A percentile compares a stretch with the other conserved stretches of the same genome.
These are phyloP conservation scores for Zelostemma sp. DNA, from an alignment of 1,140 invertebrate species.

Conservation along the genomic window DNA sequence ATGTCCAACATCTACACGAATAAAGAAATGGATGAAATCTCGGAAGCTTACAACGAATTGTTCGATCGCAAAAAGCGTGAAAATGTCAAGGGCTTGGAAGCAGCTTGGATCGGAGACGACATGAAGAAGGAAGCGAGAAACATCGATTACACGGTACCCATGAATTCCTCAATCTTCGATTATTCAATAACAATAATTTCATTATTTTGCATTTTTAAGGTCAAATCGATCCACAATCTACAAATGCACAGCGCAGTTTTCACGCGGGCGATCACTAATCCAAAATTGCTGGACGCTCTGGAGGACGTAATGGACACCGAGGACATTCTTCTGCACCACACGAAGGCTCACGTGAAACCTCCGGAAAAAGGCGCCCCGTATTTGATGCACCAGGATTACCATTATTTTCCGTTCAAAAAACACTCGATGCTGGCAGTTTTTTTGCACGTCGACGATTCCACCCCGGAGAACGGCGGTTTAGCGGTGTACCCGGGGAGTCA, in stretches of 20 bases:
- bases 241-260: slow-evolving; percentile 74
- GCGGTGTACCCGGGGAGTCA: slow-evolving; percentile 76
- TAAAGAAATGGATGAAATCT: slow-evolving; percentile 68
- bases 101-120: slow-evolving; percentile 69
- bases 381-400: slow-evolving; percentile 77
- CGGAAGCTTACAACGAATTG: slow-evolving; percentile 65
- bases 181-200: too few species aligned
- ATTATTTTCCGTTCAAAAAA: slow-evolving; percentile 75
- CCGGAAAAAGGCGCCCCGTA: slow-evolving; percentile 75
- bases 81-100: slow-evolving; percentile 63
- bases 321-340: slow-evolving; percentile 75
- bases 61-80: slow-evolving; percentile 63
- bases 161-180: too few species aligned
- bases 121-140: slow-evolving; percentile 62
- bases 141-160: slow-evolving; percentile 60
- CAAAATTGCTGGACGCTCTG: slow-evolving; percentile 72
- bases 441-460: slow-evolving; percentile 73
- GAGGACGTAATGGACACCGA: slow-evolving; percentile 73
- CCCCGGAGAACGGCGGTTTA: slow-evolving; percentile 74
- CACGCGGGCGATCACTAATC: slow-evolving; percentile 70
- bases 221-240: slow-evolving; percentile 72
- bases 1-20: slow-evolving; percentile 63
- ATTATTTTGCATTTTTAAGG: slow-evolving; percentile 54
- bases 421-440: slow-evolving; percentile 76
- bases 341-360: slow-evolving; percentile 76